Percentiles rank a stretch among this genome's conserved stretches.
phyloP scores from a whole-genome alignment of 2,888 invertebrate genomes.

The Temnothorax ravouxi region DNA sequence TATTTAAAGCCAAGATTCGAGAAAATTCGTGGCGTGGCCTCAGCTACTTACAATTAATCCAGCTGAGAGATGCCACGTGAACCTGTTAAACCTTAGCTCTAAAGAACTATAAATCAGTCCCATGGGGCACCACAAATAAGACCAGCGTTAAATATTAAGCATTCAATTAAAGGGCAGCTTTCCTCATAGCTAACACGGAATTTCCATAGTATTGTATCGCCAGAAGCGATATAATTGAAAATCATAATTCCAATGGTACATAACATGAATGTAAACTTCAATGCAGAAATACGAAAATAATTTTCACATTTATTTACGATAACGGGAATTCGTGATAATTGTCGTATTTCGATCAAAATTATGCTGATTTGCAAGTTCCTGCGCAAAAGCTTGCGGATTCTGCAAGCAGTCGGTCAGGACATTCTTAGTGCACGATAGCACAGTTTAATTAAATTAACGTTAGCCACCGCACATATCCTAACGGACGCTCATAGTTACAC shows the following conservation, averaged over 20 bases:
- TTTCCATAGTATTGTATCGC: neutral
- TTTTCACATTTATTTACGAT: neutral
- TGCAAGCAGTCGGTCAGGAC: constrained; percentile 53
- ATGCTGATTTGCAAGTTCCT: neutral
- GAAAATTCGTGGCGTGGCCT: neutral
- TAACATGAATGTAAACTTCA: neutral
- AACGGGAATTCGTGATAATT: neutral
- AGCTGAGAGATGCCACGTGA: constrained; percentile 13
- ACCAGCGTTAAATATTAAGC: constrained; percentile 31
- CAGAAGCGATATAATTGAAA: neutral
- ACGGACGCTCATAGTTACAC: constrained; percentile 76
- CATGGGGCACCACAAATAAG: neutral
- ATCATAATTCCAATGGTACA: neutral
- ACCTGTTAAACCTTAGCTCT: constrained; percentile 16
- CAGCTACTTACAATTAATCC: constrained; percentile 13
- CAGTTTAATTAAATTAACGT: constrained; percentile 81
- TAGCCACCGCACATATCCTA: constrained; percentile 70
- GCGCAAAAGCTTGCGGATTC: constrained; percentile 16
- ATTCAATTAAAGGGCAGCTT: constrained; percentile 15
- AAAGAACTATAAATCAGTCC: constrained; percentile 43
- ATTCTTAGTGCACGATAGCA: constrained; percentile 67
- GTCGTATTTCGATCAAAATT: constrained; percentile 17
- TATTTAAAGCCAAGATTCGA: constrained; percentile 33
- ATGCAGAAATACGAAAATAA: neutral
- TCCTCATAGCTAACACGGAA: neutral